A percentile compares a stretch with the other conserved stretches of the same genome.
These are phyloP conservation scores for Bucco capensis DNA, from an alignment of 2,113 vertebrate genomes.

Conservation along the genomic window DNA sequence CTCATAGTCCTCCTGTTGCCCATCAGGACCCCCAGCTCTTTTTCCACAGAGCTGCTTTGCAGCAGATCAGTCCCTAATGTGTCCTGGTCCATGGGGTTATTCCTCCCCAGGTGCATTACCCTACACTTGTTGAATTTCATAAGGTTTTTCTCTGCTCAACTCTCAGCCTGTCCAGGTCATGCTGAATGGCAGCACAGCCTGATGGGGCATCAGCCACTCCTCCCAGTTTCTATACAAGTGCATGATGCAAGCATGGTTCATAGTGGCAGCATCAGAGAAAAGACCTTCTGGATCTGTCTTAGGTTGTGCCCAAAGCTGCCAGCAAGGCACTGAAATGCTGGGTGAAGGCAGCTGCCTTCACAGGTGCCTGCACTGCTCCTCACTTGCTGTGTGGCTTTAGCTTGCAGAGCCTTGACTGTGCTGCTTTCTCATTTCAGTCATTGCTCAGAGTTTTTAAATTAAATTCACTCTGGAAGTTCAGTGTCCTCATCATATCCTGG, in stretches of 20 bases:
- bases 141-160: too few relatives aligned
- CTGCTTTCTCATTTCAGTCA: not conserved
- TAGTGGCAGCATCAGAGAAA: not conserved
- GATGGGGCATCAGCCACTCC: too few relatives aligned
- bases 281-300: not conserved
- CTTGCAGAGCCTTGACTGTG: not conserved
- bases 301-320: not conserved
- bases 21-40: too few relatives aligned
- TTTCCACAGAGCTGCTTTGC: too few relatives aligned
- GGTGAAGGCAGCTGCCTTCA: not conserved
- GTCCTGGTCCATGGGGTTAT: too few relatives aligned
- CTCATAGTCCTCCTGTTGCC: too few relatives aligned
- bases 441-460: not conserved
- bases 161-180: too few relatives aligned
- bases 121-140: too few relatives aligned
- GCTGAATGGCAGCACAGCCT: too few relatives aligned
- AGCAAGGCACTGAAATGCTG: not conserved
- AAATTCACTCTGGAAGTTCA: not conserved
- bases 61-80: too few relatives aligned
- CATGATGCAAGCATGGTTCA: fast-evolving
- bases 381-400: fast-evolving
- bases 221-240: fast-evolving
- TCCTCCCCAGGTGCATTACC: too few relatives aligned
- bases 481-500: not conserved
- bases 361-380: not conserved